Conservation (phyloP, 2,888 invertebrate genomes). For the Spilosoma lubricipeda region DNA sequence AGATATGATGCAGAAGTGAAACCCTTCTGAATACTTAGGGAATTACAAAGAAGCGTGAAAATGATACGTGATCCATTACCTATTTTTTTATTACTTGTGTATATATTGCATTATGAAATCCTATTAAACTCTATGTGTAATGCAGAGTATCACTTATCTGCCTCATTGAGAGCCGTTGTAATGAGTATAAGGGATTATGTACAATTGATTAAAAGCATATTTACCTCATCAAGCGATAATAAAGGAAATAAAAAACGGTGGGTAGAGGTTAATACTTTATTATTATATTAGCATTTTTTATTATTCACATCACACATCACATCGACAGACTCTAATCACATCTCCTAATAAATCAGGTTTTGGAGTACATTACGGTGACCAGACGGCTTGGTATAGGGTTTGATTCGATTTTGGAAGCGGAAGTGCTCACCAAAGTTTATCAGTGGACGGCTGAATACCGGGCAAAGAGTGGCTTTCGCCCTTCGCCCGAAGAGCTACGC, state of each 20-base stretch:
- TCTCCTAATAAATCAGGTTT: too few relatives aligned
- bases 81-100: not conserved
- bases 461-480: too few relatives aligned
- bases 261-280: not conserved
- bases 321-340: too few relatives aligned
- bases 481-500: too few relatives aligned
- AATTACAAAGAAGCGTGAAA: not conserved
- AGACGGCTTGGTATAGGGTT: too few relatives aligned
- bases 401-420: too few relatives aligned
- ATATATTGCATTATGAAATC: not conserved
- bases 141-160: not conserved
- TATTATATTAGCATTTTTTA: too few relatives aligned
- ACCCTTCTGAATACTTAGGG: too few relatives aligned
- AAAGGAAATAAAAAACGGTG: not conserved
- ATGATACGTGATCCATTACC: not conserved
- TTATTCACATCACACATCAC: too few relatives aligned
- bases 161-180: not conserved
- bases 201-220: not conserved
- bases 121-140: not conserved
- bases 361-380: too few relatives aligned
- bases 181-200: not conserved
- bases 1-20: not conserved
- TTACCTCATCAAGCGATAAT: not conserved
- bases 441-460: too few relatives aligned
- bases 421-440: too few relatives aligned